phyloP scores from a whole-genome alignment of 2,113 vertebrate genomes.

The Sardina pilchardus region DNA sequence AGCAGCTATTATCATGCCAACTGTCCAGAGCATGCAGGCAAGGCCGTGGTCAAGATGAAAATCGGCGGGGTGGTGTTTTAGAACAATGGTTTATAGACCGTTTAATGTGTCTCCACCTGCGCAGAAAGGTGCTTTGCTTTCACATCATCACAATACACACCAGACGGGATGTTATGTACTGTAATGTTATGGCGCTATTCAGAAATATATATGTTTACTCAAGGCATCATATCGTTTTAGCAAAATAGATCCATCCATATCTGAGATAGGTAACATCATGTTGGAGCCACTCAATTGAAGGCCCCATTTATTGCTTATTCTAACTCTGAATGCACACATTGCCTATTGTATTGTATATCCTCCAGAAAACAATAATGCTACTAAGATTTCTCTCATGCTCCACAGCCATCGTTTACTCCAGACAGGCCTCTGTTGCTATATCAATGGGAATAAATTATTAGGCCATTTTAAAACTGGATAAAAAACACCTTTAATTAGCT shows the following conservation, averaged over 20 bases:
- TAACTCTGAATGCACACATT: not conserved
- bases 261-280: not conserved
- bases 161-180: not conserved
- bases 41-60: conserved; percentile 73
- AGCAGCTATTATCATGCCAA: conserved; percentile 83
- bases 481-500: not conserved
- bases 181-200: not conserved
- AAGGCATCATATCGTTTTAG: not conserved
- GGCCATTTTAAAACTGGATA: not conserved
- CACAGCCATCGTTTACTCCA: not conserved
- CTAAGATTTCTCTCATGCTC: not conserved
- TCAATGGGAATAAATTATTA: not conserved
- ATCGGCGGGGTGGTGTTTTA: conserved; percentile 76
- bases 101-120: conserved; percentile 72
- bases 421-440: not conserved
- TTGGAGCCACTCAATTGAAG: not conserved
- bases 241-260: not conserved
- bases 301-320: not conserved
- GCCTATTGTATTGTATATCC: not conserved
- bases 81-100: conserved; percentile 68
- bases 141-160: not conserved
- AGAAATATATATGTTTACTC: not conserved
- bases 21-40: conserved; percentile 67
- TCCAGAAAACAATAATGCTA: not conserved
- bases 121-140: not conserved